Evolutionary conservation across 2,888 invertebrate species (phyloP).

Genomic region (Pteria penguin): DNA sequence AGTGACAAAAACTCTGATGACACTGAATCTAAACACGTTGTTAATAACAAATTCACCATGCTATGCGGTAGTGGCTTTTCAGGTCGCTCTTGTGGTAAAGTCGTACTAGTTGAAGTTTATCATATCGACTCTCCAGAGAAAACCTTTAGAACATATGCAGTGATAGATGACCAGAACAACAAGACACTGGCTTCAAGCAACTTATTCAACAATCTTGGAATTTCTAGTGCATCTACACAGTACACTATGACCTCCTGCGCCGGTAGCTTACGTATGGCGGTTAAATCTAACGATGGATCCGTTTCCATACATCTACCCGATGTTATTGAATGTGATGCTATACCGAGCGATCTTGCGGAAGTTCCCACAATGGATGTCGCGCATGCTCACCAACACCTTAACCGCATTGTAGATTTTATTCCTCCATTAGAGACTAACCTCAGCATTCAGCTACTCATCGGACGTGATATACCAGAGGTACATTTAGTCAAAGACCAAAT

Average conservation of each 20-base stretch:
- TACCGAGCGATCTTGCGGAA: conserved; percentile 27
- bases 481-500: conserved; percentile 37
- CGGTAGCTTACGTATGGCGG: conserved; percentile 25
- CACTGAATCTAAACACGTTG: background rate
- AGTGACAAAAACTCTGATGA: too few relatives aligned
- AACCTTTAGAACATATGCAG: conserved; percentile 39
- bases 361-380: conserved; percentile 43
- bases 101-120: too few relatives aligned
- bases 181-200: conserved; percentile 27
- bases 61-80: too few relatives aligned
- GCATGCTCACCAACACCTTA: conserved; percentile 29
- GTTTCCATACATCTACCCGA: background rate
- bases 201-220: conserved; percentile 32
- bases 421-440: conserved; percentile 28
- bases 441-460: conserved; percentile 37
- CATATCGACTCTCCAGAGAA: too few relatives aligned
- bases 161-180: conserved; percentile 48
- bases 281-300: background rate
- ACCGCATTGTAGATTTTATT: conserved; percentile 22
- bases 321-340: conserved; percentile 42
- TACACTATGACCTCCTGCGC: conserved; percentile 42
- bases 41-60: too few relatives aligned
- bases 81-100: too few relatives aligned
- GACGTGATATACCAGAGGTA: conserved; percentile 41
- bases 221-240: background rate